Base-by-base conservation (phyloP, 2,113 vertebrate species). In the Paralichthys olivaceus region DNA sequence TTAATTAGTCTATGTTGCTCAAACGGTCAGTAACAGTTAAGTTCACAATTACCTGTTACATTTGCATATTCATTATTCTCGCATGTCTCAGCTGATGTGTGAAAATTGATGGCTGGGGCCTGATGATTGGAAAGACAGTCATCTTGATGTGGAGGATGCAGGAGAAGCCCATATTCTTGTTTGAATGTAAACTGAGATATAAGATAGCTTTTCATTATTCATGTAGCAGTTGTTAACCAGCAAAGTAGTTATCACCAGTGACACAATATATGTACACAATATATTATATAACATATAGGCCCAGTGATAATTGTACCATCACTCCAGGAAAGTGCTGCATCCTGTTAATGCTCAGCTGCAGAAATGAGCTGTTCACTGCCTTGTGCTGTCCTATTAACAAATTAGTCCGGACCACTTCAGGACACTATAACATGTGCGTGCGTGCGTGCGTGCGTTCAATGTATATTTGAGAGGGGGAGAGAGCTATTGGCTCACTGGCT, bases 1-100 rank as follows among this genome's bases (percentile, higher is more conserved):
- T 72, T 60, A 81, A 80, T 77, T 55, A 28, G 32, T 22, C 43
- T 29, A 20, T 58, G 15, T 62, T 17, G 47, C 51, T 77, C 25
- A 79, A 79, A 22, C 54, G 1, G 12, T 43, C 12, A 13, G 12
- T 40, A 9, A 40, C 37, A 40, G 37, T 40, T 40, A n/a, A 7
- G 14, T 34, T 40, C n/a, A 43, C 17, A n/a, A 26, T 45, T 47
- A 1, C 19, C 45, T 26, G 32, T 37, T n/a, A 45, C 12, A 20
- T 20, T 2, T 51, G 5, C 3, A 11, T 69, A 47, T 55, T 1
- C 0, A 22, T 20, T 61, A 12, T 68, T 2, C 8, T 40, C 43
- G 19, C 28, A 20, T 11, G 19, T 73, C 22, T 57, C 19, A 17
- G 13, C 2, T 1, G 0, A 4, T 43, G 14, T n/a, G 26, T 59